A percentile compares a stretch with the other conserved stretches of the same genome.
phyloP scores from a whole-genome alignment of 2,888 invertebrate genomes.

The Eristalinus aeneus region DNA sequence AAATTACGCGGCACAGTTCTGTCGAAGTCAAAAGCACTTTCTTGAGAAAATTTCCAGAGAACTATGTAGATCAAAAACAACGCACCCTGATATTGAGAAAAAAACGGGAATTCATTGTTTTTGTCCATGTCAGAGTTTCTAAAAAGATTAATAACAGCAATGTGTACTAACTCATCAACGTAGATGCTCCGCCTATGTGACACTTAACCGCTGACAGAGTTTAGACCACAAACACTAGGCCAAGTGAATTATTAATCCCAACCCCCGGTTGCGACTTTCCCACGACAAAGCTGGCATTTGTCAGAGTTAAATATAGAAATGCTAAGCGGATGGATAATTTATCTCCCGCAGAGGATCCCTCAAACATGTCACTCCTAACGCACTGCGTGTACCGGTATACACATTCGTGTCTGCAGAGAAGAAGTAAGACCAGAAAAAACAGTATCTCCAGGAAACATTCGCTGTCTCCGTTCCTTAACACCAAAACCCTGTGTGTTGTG shows the following conservation, averaged over 20 bases:
- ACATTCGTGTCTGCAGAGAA: not conserved
- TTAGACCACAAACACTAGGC: not conserved
- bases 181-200: not conserved
- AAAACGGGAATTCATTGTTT: too few relatives aligned
- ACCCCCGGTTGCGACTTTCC: constrained; percentile 33
- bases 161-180: not conserved
- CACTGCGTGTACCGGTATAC: constrained; percentile 15
- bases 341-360: constrained; percentile 40
- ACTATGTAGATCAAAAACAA: too few relatives aligned
- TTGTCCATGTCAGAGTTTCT: too few relatives aligned
- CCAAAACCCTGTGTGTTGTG: constrained; percentile 32
- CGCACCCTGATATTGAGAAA: too few relatives aligned
- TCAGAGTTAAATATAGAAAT: constrained; percentile 45
- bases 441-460: constrained; percentile 43
- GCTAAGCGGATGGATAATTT: constrained; percentile 47
- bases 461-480: constrained; percentile 20
- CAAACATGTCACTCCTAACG: not conserved
- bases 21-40: too few relatives aligned
- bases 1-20: too few relatives aligned
- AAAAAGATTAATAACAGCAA: too few relatives aligned
- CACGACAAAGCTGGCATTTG: constrained; percentile 36
- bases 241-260: constrained; percentile 25
- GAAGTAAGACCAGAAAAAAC: constrained; percentile 16
- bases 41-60: too few relatives aligned
- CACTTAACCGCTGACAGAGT: not conserved